Conservation (phyloP, 2,113 vertebrate genomes). For the Syrmaticus mikado region DNA sequence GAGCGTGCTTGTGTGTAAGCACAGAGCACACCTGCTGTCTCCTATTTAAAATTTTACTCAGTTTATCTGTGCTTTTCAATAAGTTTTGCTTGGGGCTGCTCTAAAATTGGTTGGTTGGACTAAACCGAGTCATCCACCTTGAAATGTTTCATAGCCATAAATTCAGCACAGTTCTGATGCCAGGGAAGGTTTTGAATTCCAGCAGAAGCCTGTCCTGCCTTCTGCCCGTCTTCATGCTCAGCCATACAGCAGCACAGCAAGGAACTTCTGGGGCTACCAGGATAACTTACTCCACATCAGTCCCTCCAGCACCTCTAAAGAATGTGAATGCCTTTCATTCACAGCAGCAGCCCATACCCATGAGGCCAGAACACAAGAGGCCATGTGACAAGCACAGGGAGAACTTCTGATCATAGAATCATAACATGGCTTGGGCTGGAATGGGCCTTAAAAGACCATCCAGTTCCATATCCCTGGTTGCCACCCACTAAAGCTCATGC, state of each 20-base stretch:
- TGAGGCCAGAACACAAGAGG: neutral
- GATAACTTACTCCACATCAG: fast-evolving
- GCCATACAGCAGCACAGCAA: neutral
- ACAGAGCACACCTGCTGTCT: neutral
- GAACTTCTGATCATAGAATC: too few species aligned
- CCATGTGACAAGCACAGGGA: neutral
- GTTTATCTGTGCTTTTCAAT: neutral
- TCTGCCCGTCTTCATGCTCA: neutral
- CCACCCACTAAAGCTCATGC: too few species aligned
- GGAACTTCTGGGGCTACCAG: neutral
- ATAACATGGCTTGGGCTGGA: too few species aligned
- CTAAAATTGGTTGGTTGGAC: neutral
- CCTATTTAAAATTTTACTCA: neutral
- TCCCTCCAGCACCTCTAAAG: neutral
- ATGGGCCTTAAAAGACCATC: too few species aligned
- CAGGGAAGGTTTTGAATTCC: neutral
- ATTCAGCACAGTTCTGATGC: neutral
- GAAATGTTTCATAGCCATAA: neutral
- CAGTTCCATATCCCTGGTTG: too few species aligned
- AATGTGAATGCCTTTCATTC: neutral
- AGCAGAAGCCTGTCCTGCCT: neutral
- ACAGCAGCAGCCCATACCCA: neutral
- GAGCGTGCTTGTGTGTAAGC: fast-evolving
- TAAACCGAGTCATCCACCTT: neutral
- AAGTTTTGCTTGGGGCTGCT: neutral